Base-by-base conservation (phyloP, 53 echinoderm and acorn worm species). In the Actinopyga echinites region DNA sequence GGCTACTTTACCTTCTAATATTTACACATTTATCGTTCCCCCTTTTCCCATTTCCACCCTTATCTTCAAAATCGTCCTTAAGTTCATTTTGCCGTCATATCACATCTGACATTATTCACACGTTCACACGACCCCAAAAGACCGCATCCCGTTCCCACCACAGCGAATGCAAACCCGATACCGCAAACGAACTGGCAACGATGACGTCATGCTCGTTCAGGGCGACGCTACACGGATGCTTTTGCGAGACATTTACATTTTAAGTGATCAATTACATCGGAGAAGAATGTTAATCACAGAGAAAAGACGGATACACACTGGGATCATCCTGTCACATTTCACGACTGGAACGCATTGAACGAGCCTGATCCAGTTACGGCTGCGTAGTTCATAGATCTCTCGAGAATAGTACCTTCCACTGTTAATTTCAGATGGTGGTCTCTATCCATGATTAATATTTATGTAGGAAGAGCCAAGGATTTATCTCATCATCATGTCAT, bases 181-280 rank as follows among this genome's bases (percentile, higher is more conserved):
- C 49, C 49, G 13, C 7, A 13, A 49, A 0, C 49, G 49, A 49
- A 49, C 17, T 49, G 49, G 49, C 13, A 49, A 15, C 17, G 49
- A 49, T 49, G 49, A 49, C 49, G 49, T 49, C 49, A 49, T 49
- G 49, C 15, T 2, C 17, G 49, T 49, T 15, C 45, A 22, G 71
- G 38, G 40, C 42, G 71, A 71, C 40, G 25, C 20, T 65, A 34
- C 65, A 65, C 65, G 31, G 34, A 21, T 71, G 71, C 44, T 36
- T 71, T 44, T 71, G 44, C 43, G 40, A 71, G 71, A 71, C 71
- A 71, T 71, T 71, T 71, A 71, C 71, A 71, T 71, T 71, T 71
- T 71, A 71, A 71, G 71, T 71, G 71, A 71, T 71, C 71, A 71
- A 71, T 71, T 44, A 71, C 71, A 71, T 22, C 25, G 37, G 2